Evolutionary conservation across 2,797 vertebrate genomes (phyloP).

Genomic region (Stomatorhinus walkeri): DNA sequence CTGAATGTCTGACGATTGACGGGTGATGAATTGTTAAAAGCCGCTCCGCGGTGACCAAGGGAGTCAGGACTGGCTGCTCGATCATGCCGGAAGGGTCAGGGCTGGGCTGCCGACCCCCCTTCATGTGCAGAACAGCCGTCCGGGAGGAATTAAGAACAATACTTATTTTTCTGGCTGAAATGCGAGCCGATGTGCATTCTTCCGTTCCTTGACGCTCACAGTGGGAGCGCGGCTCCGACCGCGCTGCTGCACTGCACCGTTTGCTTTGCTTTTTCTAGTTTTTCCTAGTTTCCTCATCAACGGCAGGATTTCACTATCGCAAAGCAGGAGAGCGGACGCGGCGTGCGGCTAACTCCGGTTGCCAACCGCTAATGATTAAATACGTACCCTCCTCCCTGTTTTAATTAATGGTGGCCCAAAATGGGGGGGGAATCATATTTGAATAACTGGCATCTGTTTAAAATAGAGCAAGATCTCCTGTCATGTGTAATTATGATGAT

Average conservation of each 20-base stretch:
- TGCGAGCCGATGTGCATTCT: not conserved
- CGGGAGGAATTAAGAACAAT: not conserved
- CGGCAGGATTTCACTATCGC: not conserved
- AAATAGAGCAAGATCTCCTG: slow-evolving; percentile 8
- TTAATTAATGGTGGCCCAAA: not conserved
- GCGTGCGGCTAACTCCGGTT: not conserved
- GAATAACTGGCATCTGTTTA: slow-evolving; percentile 17
- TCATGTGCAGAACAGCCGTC: not conserved
- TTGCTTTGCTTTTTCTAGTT: not conserved
- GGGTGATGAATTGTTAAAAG: not conserved
- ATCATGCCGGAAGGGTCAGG: not conserved
- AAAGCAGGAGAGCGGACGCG: not conserved
- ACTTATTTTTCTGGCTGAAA: not conserved
- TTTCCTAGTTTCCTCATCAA: not conserved
- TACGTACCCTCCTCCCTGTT: not conserved
- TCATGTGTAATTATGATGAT: slow-evolving; percentile 11
- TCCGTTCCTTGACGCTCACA: not conserved
- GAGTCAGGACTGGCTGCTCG: not conserved
- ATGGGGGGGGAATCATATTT: not conserved
- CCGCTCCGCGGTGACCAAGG: not conserved
- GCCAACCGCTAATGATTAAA: not conserved
- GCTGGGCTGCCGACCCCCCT: not conserved
- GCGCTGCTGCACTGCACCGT: not conserved
- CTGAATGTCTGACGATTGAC: not conserved
- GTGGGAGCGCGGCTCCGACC: not conserved